phyloP scores from a whole-genome alignment of 2,113 vertebrate species.

The Eretmochelys imbricata region DNA sequence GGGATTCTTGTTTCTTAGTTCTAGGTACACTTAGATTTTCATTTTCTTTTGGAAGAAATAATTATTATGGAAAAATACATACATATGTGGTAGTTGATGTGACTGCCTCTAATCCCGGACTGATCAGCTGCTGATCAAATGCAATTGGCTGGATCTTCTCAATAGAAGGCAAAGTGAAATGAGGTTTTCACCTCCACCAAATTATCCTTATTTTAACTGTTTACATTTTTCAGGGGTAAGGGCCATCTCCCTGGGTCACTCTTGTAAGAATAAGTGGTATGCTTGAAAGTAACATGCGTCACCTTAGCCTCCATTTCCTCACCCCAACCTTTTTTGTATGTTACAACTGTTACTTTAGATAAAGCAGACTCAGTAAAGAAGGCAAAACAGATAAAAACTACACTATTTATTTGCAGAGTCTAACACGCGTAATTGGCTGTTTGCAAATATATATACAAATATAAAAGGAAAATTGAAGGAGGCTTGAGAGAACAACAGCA shows the following conservation, averaged over 20 bases:
- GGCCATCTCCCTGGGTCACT: not conserved
- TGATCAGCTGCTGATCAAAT: slow-evolving; percentile 40
- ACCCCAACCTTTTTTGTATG: not conserved
- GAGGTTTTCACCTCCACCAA: slow-evolving; percentile 35
- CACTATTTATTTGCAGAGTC: slow-evolving; percentile 28
- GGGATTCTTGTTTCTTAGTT: slow-evolving; percentile 39
- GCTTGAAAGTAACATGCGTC: slow-evolving; percentile 23
- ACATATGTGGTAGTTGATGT: not conserved
- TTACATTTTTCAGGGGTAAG: slow-evolving; percentile 19
- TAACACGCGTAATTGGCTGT: slow-evolving; percentile 8
- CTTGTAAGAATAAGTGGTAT: not conserved
- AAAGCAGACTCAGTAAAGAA: not conserved
- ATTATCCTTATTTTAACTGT: slow-evolving; percentile 47
- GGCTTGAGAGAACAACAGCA: slow-evolving; percentile 4
- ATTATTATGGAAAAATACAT: not conserved
- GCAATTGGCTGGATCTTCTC: slow-evolving; percentile 11
- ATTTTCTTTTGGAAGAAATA: slow-evolving; percentile 35
- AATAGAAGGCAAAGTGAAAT: slow-evolving; percentile 43
- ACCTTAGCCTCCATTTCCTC: slow-evolving; percentile 28
- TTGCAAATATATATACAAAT: slow-evolving; percentile 33
- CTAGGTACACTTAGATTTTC: slow-evolving; percentile 23
- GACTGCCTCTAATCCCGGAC: slow-evolving; percentile 18
- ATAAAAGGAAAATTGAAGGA: slow-evolving; percentile 42
- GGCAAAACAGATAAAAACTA: slow-evolving; percentile 22
- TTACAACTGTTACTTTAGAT: not conserved